Conservation (phyloP, 2,113 vertebrate species). For the Tautogolabrus adspersus region DNA sequence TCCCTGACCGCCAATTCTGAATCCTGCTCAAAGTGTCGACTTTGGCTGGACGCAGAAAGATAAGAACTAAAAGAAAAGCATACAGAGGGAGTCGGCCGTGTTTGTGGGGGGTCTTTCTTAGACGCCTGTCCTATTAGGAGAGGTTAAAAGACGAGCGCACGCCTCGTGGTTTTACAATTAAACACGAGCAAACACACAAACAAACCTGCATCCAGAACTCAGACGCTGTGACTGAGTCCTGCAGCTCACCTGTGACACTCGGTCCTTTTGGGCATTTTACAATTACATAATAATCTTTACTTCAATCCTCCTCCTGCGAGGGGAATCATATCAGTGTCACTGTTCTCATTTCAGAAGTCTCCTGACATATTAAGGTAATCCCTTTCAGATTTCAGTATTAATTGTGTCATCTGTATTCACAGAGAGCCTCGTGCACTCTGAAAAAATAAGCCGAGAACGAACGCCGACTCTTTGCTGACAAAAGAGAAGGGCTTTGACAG, state of each 20-base stretch:
- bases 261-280: slow-evolving; percentile 10
- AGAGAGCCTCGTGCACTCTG: slow-evolving; percentile 23
- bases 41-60: slow-evolving; percentile 9
- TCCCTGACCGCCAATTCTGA: slow-evolving; percentile 30
- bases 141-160: not conserved
- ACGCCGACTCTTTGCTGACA: slow-evolving; percentile 44
- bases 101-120: not conserved
- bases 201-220: slow-evolving; percentile 22
- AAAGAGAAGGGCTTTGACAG: slow-evolving; percentile 45
- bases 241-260: slow-evolving; percentile 45
- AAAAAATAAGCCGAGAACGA: slow-evolving; percentile 41
- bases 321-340: slow-evolving; percentile 42
- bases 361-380: slow-evolving; percentile 69
- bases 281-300: slow-evolving; percentile 58
- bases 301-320: slow-evolving; percentile 55
- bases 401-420: slow-evolving; percentile 75
- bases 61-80: slow-evolving; percentile 1
- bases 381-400: slow-evolving; percentile 66
- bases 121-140: not conserved
- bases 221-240: slow-evolving; percentile 13
- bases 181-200: slow-evolving; percentile 37
- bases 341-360: slow-evolving; percentile 64
- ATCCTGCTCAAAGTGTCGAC: slow-evolving; percentile 2
- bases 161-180: slow-evolving; percentile 20
- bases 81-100: not conserved